Base-by-base conservation (phyloP, 2,113 vertebrate species). In the Theropithecus gelada region DNA sequence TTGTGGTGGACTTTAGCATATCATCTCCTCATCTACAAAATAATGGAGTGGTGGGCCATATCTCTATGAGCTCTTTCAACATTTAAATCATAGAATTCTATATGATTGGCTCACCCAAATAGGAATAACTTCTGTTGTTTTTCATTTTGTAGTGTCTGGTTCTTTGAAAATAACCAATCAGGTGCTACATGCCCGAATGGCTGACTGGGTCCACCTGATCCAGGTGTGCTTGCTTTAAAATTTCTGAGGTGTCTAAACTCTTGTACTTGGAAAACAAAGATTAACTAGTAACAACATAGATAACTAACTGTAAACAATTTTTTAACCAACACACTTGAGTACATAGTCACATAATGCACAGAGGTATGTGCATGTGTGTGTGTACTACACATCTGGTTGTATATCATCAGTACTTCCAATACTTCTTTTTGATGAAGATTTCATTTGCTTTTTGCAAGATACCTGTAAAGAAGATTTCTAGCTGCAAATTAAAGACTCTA, bases 171-270 rank as follows among this genome's bases (percentile, higher is more conserved):
- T 86, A 52, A 92, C 25, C 25, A 64, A 48, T 45, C 20, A 72
- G 22, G 5, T 57, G 40, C 38, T 88, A 86, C 80, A 48, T 48
- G 32, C 43, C 11, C n/a, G 9, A 81, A 6, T 75, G 16, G 70
- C 72, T 94, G 66, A 45, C 35, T 82, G 12, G 11, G 5, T 61
- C 78, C 35, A 61, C 23, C 43, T 61, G n/a, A 79, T 73, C 9
- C 16, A 87, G 11, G 11, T 92, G 32, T 80, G 13, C 72, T 81
- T 86, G 52, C 40, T 94, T 94, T 95, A 87, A 95, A 87, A 43
- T 64, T 86, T 90, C 61, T 83, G 57, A 84, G 40, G 6, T 82
- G 2, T 88, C 79, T 88, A 70, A 64, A 90, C 70, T 76, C 43
- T 88, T 32, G 1, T 48, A 88, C 48, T 90, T 79, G 40, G 50